A percentile compares a stretch with the other conserved stretches of the same genome.
Conservation (phyloP, 1,140 invertebrate species). For the Stegodyphus mimosarum region DNA sequence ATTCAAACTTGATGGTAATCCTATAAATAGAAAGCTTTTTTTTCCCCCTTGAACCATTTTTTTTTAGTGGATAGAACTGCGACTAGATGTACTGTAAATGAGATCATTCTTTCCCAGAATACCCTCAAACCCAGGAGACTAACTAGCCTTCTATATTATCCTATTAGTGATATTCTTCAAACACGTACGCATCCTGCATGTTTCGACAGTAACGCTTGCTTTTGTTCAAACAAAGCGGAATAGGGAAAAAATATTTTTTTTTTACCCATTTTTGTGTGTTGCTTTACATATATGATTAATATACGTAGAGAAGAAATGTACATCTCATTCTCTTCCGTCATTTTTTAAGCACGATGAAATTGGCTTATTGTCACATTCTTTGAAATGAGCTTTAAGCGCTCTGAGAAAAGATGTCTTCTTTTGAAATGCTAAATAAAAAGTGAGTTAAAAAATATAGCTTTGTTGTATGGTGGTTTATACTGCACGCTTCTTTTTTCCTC, state of each 20-base stretch:
- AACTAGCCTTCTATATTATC: conserved; percentile 26
- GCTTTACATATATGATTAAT: conserved; percentile 50
- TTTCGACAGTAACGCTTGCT: conserved; percentile 6
- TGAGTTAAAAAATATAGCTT: not conserved
- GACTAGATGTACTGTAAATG: conserved; percentile 8
- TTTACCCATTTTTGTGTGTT: not conserved
- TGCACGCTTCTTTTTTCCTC: no score
- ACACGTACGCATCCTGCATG: not conserved
- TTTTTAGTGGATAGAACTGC: not conserved
- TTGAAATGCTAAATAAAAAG: conserved; percentile 32
- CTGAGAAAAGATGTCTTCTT: conserved; percentile 7
- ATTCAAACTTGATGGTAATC: conserved; percentile 24
- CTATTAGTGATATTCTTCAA: conserved; percentile 30
- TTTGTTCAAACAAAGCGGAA: not conserved
- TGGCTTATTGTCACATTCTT: conserved; percentile 48
- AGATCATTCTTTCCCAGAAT: conserved; percentile 10
- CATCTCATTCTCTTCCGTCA: conserved; percentile 50
- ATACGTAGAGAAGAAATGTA: conserved; percentile 29
- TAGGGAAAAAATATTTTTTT: conserved; percentile 4
- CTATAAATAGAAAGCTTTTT: conserved; percentile 19
- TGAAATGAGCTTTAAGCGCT: conserved; percentile 39
- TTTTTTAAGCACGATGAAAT: conserved; percentile 34
- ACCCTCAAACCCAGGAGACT: not conserved
- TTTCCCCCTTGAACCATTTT: not conserved
- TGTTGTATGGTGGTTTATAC: no score